Conservation (phyloP, 2,797 vertebrate genomes). For the Amniataba percoides region DNA sequence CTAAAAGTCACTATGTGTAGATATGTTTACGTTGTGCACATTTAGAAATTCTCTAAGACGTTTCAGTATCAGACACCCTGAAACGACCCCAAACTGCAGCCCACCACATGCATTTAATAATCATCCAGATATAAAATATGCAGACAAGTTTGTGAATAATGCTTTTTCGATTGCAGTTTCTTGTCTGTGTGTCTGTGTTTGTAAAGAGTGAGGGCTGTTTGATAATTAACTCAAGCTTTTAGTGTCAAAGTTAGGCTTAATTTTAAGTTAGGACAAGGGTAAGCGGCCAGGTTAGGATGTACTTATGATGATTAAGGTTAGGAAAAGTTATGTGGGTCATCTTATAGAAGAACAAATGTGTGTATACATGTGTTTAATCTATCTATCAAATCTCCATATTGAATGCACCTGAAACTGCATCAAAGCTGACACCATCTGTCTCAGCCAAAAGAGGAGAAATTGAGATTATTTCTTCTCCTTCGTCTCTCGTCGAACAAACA, state of each 20-base stretch:
- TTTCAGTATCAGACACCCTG: not conserved
- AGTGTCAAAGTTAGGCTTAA: not conserved
- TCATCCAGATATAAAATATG: not conserved
- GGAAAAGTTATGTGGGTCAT: not conserved
- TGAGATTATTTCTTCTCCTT: constrained; percentile 6
- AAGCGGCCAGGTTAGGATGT: not conserved
- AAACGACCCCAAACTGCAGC: not conserved
- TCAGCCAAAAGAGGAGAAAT: not conserved
- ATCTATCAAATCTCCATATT: no score
- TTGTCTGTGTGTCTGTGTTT: not conserved
- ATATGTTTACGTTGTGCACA: not conserved
- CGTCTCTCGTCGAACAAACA: not conserved
- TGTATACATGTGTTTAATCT: no score
- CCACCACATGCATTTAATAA: not conserved
- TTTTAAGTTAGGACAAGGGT: not conserved
- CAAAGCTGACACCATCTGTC: constrained; percentile 25
- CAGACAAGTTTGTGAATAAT: not conserved
- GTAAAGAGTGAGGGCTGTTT: not conserved
- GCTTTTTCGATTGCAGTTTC: not conserved
- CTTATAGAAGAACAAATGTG: not conserved
- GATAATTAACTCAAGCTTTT: not conserved
- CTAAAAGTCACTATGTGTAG: not conserved
- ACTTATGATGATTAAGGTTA: not conserved
- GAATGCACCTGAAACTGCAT: constrained; percentile 16
- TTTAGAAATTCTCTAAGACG: not conserved